Evolutionary conservation across 2,888 invertebrate species (phyloP).

Genomic region (Drosophila histrio): DNA sequence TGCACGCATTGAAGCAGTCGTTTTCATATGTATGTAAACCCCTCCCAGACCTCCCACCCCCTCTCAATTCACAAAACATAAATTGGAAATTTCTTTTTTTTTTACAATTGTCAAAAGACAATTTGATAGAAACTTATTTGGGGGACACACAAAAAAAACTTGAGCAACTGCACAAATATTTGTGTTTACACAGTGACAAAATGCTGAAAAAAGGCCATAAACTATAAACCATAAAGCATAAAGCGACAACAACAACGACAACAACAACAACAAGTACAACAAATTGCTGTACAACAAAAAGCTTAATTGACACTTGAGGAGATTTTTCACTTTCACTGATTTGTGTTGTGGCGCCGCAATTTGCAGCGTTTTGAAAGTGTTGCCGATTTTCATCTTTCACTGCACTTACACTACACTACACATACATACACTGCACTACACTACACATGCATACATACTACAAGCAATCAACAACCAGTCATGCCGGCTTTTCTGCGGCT

Average conservation of each 20-base stretch:
- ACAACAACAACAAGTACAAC: constrained; percentile 35
- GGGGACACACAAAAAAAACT: constrained; percentile 2
- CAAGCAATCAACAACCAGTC: constrained; percentile 29
- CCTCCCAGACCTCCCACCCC: background rate
- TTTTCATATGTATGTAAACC: constrained; percentile 11
- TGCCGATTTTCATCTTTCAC: constrained; percentile 68
- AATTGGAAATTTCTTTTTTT: constrained; percentile 36
- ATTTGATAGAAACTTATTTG: constrained; percentile 20
- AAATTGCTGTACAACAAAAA: constrained; percentile 45
- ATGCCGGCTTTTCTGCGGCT: constrained; percentile 45
- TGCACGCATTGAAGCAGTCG: constrained; percentile 22
- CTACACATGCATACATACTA: background rate
- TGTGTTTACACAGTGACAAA: constrained; percentile 35
- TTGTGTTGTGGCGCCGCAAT: constrained; percentile 54
- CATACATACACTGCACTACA: constrained; percentile 6
- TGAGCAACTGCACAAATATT: constrained; percentile 64
- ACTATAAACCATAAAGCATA: constrained; percentile 25
- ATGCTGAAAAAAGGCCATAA: constrained; percentile 19
- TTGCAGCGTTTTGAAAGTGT: constrained; percentile 66
- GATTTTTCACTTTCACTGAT: constrained; percentile 78
- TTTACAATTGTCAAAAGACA: constrained; percentile 12
- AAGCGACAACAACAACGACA: constrained; percentile 30
- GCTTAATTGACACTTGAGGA: constrained; percentile 74
- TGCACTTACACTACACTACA: constrained; percentile 24
- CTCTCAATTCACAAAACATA: background rate